Evolutionary conservation across 2,888 invertebrate species (phyloP).

Genomic region (Trachelus stipa): DNA sequence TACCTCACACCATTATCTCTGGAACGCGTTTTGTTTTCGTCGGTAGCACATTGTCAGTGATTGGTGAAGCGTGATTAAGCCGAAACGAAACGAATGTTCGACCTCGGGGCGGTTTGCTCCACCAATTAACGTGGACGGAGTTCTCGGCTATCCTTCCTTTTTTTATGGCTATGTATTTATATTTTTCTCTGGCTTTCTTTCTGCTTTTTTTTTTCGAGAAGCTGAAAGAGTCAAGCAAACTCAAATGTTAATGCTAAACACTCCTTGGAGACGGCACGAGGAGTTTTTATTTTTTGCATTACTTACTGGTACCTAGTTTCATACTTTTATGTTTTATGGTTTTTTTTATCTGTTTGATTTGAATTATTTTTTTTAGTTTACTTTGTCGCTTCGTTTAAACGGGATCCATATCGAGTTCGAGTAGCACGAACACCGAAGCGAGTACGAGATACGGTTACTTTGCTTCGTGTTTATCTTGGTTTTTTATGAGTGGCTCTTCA

Average conservation of each 20-base stretch:
- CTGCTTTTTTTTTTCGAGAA: background rate
- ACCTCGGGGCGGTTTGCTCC: background rate
- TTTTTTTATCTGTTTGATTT: background rate
- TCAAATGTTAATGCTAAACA: background rate
- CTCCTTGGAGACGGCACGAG: background rate
- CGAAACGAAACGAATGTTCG: constrained; percentile 8
- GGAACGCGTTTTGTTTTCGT: constrained; percentile 2
- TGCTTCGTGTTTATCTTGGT: background rate
- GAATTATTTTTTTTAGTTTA: background rate
- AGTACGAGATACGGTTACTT: background rate
- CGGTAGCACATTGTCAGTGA: background rate
- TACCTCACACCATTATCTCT: background rate
- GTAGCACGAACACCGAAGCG: too few species aligned
- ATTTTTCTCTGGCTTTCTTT: background rate
- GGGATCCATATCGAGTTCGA: too few species aligned
- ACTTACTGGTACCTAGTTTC: background rate
- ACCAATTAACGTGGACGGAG: background rate
- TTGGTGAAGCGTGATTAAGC: constrained; percentile 8
- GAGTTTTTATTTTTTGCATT: background rate
- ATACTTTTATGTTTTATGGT: background rate
- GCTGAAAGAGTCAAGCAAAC: background rate
- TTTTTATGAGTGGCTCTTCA: background rate
- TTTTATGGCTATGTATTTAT: background rate
- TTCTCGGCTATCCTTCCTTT: background rate
- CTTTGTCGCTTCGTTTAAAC: background rate